These are phyloP conservation scores for Lophura nycthemera DNA, from an alignment of 2,113 vertebrate species.

Conservation along the genomic window DNA sequence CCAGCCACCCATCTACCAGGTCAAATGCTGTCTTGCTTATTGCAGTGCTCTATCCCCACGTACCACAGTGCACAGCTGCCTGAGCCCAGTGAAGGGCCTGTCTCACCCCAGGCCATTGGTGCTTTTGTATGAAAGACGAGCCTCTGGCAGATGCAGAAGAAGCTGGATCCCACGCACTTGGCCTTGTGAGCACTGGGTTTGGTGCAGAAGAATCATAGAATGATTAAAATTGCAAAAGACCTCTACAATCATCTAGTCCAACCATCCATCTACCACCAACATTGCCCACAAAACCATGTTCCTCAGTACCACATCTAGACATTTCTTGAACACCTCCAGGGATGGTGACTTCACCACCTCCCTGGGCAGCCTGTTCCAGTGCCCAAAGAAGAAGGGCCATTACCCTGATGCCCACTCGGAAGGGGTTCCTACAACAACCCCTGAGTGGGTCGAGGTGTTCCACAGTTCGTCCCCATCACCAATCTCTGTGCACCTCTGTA, in stretches of 20 bases:
- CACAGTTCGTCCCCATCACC: background rate
- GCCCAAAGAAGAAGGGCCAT: background rate
- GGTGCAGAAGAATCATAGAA: background rate
- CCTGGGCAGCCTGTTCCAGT: too few relatives aligned
- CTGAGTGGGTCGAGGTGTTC: accelerated
- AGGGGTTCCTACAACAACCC: background rate
- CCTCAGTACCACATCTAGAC: too few relatives aligned
- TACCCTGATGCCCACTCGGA: background rate
- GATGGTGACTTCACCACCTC: too few relatives aligned
- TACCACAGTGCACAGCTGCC: background rate
- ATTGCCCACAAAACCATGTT: too few relatives aligned
- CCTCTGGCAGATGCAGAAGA: background rate
- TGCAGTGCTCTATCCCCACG: background rate
- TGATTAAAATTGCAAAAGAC: too few relatives aligned
- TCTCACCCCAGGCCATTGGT: background rate
- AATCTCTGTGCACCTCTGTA: background rate
- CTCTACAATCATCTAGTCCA: too few relatives aligned
- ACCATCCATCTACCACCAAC: too few relatives aligned
- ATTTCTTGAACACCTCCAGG: too few relatives aligned
- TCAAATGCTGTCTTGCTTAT: background rate
- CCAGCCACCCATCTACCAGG: background rate
- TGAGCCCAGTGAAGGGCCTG: background rate
- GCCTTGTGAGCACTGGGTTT: background rate
- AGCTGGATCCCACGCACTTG: background rate
- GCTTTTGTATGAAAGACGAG: background rate